phyloP scores from a whole-genome alignment of 2,113 vertebrate species.

The Erpornis zantholeuca region DNA sequence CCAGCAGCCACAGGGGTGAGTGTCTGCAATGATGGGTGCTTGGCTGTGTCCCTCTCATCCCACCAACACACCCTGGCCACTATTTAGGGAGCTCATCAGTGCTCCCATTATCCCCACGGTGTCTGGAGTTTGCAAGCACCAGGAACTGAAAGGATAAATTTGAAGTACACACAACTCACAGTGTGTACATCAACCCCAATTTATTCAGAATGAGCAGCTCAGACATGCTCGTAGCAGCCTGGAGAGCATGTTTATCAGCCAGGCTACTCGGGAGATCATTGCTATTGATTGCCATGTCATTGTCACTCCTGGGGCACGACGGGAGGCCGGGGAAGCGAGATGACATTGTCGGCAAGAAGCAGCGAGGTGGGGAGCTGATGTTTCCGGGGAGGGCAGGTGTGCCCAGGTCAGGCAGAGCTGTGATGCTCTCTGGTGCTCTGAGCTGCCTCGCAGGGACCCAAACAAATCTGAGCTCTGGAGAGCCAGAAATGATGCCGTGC shows the following conservation, averaged over 20 bases:
- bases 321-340: not conserved
- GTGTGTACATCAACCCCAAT: not conserved
- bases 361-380: not conserved
- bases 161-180: not conserved
- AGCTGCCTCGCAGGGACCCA: not conserved
- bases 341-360: not conserved
- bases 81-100: not conserved
- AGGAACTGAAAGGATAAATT: not conserved
- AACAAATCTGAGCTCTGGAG: not conserved
- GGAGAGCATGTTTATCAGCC: constrained; percentile 10
- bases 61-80: rapidly evolving
- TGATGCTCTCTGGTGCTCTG: not conserved
- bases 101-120: not conserved
- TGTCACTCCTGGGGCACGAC: constrained; percentile 7
- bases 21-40: not conserved
- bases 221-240: not conserved
- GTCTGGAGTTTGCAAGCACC: not conserved
- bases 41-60: not conserved
- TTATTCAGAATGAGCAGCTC: constrained; percentile 4
- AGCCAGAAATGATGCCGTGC: not conserved
- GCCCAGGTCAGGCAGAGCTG: not conserved
- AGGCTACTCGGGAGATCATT: constrained; percentile 28
- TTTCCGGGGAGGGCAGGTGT: not conserved
- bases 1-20: not conserved
- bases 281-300: constrained; percentile 47